These are phyloP conservation scores for Ranitomeya imitator DNA, from an alignment of 2,113 vertebrate species.

Conservation along the genomic window DNA sequence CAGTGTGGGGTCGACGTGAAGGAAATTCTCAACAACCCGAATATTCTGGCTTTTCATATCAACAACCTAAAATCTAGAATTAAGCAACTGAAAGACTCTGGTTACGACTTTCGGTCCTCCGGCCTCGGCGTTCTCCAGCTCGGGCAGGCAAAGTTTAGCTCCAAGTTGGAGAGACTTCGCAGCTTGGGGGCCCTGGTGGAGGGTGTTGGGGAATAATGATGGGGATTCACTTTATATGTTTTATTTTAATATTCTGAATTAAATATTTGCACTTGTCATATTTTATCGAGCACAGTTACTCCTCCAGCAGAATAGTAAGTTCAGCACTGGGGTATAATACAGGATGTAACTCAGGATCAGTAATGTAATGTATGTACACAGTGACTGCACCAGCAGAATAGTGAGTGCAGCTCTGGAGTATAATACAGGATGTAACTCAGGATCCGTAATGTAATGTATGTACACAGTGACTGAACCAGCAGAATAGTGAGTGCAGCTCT, in stretches of 20 bases:
- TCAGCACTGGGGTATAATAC: no score
- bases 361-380: no score
- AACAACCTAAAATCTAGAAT: slow-evolving; percentile 70
- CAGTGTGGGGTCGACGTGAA: slow-evolving; percentile 69
- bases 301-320: neutral
- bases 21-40: slow-evolving; percentile 70
- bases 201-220: neutral
- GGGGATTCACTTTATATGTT: neutral
- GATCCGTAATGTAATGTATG: no score
- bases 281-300: neutral
- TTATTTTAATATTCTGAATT: neutral
- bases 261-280: slow-evolving; percentile 2
- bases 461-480: no score
- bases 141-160: slow-evolving; percentile 72
- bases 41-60: slow-evolving; percentile 72
- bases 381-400: no score
- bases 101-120: slow-evolving; percentile 74
- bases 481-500: no score
- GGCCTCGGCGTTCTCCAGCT: slow-evolving; percentile 71
- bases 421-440: no score
- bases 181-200: neutral
- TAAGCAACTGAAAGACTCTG: slow-evolving; percentile 64
- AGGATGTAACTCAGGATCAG: no score
- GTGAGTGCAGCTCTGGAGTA: no score
- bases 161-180: slow-evolving; percentile 70